These are phyloP conservation scores for Diprion similis DNA, from an alignment of 1,140 invertebrate genomes.

Conservation along the genomic window DNA sequence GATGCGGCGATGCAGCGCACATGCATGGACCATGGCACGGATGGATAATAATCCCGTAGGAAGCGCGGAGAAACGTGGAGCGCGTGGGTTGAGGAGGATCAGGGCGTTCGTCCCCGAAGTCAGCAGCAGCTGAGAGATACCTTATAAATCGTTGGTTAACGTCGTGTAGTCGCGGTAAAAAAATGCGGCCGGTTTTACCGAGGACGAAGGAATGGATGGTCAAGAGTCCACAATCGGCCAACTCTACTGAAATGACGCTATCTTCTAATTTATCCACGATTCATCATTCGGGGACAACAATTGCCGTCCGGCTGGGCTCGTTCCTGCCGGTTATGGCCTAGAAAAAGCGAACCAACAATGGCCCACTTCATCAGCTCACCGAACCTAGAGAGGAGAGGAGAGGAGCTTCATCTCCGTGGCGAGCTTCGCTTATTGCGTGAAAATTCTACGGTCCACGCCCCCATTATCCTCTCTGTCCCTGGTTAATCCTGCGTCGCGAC, in stretches of 20 bases:
- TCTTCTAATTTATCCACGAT: constrained; percentile 5
- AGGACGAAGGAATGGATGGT: too few relatives aligned
- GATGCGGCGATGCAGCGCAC: too few relatives aligned
- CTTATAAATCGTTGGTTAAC: background rate
- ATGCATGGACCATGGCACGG: background rate
- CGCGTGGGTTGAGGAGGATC: constrained; percentile 6
- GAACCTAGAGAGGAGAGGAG: too few relatives aligned
- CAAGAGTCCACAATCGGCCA: too few relatives aligned
- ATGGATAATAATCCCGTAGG: constrained; percentile 2
- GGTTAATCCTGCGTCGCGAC: too few relatives aligned
- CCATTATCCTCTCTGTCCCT: background rate
- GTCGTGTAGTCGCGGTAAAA: background rate
- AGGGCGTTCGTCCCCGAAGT: background rate
- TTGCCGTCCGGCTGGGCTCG: background rate
- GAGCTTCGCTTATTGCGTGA: background rate
- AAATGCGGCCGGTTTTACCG: too few relatives aligned
- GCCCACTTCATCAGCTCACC: background rate
- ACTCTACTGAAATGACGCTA: background rate
- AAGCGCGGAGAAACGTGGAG: background rate
- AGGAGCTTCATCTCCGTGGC: too few relatives aligned
- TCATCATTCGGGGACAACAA: background rate
- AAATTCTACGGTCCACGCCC: background rate
- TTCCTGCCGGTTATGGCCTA: background rate
- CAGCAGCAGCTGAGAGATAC: background rate
- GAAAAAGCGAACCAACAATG: background rate